A percentile compares a stretch with the other conserved stretches of the same genome.
phyloP scores from a whole-genome alignment of 2,797 vertebrate genomes.

The Enteromius trimaculatus region DNA sequence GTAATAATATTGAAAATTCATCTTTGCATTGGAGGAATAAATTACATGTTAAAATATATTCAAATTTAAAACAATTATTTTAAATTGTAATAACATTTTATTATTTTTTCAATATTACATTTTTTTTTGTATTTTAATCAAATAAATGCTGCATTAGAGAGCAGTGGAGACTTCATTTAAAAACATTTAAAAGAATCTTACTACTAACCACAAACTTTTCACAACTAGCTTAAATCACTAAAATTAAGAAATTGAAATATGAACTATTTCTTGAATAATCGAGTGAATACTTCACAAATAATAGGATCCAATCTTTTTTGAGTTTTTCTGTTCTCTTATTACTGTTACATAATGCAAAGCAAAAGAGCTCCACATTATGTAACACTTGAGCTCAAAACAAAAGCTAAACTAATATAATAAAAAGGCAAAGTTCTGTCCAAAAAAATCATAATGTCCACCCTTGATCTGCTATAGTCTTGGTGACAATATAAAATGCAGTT shows the following conservation, averaged over 20 bases:
- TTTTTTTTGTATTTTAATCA: neutral
- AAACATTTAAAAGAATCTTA: neutral
- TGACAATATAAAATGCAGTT: neutral
- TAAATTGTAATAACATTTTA: neutral
- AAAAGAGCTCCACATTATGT: neutral
- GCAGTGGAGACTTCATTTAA: neutral
- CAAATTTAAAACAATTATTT: neutral
- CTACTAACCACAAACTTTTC: neutral
- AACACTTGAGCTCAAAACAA: constrained; percentile 19
- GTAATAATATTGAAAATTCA: neutral
- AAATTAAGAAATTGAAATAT: too few species aligned
- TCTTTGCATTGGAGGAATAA: neutral
- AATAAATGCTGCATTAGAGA: neutral
- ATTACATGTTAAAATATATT: neutral
- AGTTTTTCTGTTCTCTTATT: neutral
- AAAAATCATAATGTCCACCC: neutral
- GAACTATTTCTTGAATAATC: neutral
- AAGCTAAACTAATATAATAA: constrained; percentile 12
- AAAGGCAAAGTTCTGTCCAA: neutral
- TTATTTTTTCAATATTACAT: too few species aligned
- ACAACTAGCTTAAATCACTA: neutral
- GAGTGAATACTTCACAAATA: neutral
- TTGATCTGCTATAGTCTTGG: neutral
- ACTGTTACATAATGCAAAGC: constrained; percentile 5
- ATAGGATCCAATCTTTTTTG: neutral